Base-by-base conservation (phyloP, 2,888 invertebrate species). In the Amphipoea oculea region DNA sequence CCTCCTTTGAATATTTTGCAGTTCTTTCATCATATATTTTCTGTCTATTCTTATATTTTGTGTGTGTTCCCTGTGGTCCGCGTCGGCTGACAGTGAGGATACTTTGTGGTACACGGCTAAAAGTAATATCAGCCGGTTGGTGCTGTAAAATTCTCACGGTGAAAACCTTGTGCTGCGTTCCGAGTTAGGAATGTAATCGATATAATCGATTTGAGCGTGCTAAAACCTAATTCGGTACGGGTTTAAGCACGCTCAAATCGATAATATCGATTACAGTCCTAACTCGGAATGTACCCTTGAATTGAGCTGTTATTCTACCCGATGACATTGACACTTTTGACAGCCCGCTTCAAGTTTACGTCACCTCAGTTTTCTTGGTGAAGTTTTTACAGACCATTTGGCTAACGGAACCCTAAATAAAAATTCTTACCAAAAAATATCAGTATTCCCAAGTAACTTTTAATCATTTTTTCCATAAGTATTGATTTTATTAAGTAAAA, bases 401-500 rank as follows among this genome's bases (percentile, higher is more conserved):
- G 2, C 17, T 9, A 45, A 45, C 42, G n/a, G n/a, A 67, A 9
- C 14, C 23, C 36, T 14, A 23, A 70, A 23, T 36, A 51, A 14
- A 70, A 60, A 40, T n/a, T n/a, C 84, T 84, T 72, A 84, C 84
- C 81, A 14, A 81, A 68, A 57, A 81, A 17, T 14, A 74, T 74
- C 0, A 65, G 0, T 42, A 84, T 54, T 70, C n/a, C 71, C 17
- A 83, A 36, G 17, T 51, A 63, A 60, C 20, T 40, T 40, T 40
- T 65, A 9, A 72, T 20, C 84, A 84, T 84, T 62, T 62, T 83
- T 2, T n/a, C 2, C 14, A 4, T 29, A 29, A 29, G 11, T 23
- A 40, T 14, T 2, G 0, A 48, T 12, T 36, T 0, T n/a, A 51
- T 0, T 12, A 29, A 36, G 12, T 42, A 42, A 67, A 36, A 7